phyloP scores from a whole-genome alignment of 2,888 invertebrate species.

The Eupelmus urozonus region DNA sequence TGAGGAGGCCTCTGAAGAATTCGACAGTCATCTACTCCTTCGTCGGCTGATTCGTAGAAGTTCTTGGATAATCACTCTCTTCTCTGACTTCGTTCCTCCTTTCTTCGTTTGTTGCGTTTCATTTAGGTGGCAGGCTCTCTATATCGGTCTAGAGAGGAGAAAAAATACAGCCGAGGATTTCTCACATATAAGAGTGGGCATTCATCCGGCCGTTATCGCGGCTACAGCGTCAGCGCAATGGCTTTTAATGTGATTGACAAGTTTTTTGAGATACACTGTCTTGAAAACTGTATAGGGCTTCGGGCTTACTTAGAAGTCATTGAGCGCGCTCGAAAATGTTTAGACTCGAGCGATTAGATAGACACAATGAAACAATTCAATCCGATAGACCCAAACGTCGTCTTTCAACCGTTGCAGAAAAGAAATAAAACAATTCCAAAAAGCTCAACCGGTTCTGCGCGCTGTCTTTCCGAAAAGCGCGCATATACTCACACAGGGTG shows the following conservation, averaged over 20 bases:
- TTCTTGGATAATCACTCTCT: conserved; percentile 26
- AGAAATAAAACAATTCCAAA: too few relatives aligned
- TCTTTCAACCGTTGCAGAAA: too few relatives aligned
- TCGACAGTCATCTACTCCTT: conserved; percentile 32
- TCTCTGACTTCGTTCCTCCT: not conserved
- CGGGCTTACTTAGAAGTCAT: too few relatives aligned
- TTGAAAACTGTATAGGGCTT: too few relatives aligned
- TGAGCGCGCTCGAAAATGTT: too few relatives aligned
- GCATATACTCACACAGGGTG: too few relatives aligned
- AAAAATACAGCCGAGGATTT: not conserved
- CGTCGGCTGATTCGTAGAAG: conserved; percentile 8
- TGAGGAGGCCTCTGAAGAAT: conserved; percentile 32
- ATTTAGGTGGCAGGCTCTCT: not conserved
- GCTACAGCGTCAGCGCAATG: not conserved
- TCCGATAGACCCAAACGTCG: too few relatives aligned
- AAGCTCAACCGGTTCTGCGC: too few relatives aligned
- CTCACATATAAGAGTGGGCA: not conserved
- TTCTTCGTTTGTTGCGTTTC: not conserved
- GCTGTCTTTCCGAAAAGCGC: too few relatives aligned
- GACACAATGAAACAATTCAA: too few relatives aligned
- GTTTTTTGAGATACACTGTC: not conserved
- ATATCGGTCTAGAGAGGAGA: conserved; percentile 1
- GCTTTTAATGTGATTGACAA: conserved; percentile 40
- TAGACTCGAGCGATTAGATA: too few relatives aligned
- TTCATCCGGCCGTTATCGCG: conserved; percentile 31